Evolutionary conservation across 2,888 invertebrate genomes (phyloP), one percentile per base, ranked within the genome.

Genomic region (Linnaemya tessellans): DNA sequence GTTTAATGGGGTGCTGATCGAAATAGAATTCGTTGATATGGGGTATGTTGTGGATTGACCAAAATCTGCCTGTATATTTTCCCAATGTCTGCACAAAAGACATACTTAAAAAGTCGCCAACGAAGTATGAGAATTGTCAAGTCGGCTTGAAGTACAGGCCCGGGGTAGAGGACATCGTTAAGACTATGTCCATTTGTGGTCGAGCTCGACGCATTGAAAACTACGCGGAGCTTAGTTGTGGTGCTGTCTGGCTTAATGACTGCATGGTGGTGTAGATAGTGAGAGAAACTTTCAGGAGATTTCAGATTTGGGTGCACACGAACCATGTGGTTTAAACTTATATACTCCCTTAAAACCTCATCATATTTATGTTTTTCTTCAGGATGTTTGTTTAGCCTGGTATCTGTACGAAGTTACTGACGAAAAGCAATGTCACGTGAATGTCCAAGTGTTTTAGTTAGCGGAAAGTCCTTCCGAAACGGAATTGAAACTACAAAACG

Each of bases 211-310:
- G 73, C 60, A n/a, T 83, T 84, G 43, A 84, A 84, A 2, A 80
- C 75, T 3, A 80, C 84, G n/a, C 70, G 22, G 4, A 49, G n/a
- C 49, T 49, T 49, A n/a, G 49, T 49, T 49, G 49, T 49, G 18
- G 49, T 18, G 65, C 65, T 30, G 4, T 82, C 77, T n/a, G 70
- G 82, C 30, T 82, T 82, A 18, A 82, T 38, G 15, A 82, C 75
- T 4, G 64, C 75, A 38, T 78, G 78, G 18, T 73, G 78, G 10
- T 64, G 74, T 11, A 79, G 9, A 11, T 49, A 49, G 18, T 18
- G 18, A 49, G 8, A 49, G 7, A 18, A 49, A n/a, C 1, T 49
- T 18, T 49, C 18, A 49, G 30, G n/a, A n/a, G n/a, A 30, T 30
- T 30, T 49, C 13, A 15, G 4, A 43, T 3, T 43, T 13, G 4